Percentiles rank a stretch among this genome's conserved stretches.
phyloP scores from a whole-genome alignment of 2,113 vertebrate species.

The Proterorhinus semilunaris region DNA sequence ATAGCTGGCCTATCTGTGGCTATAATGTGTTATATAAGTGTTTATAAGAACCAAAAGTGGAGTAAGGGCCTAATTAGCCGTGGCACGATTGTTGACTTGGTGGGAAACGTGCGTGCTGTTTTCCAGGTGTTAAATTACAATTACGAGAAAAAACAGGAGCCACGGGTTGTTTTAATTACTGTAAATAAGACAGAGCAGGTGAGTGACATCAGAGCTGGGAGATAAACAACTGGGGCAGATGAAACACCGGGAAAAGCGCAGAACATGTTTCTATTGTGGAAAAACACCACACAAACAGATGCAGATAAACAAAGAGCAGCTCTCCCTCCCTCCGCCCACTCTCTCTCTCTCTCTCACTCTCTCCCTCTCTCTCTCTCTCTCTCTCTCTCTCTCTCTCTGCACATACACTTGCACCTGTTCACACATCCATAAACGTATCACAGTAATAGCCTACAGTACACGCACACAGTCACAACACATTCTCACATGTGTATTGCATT shows the following conservation, averaged over 20 bases:
- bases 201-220: neutral
- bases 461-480: conserved; percentile 16
- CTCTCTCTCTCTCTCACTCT: conserved; percentile 15
- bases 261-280: conserved; percentile 29
- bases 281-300: conserved; percentile 23
- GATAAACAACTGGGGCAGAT: conserved; percentile 6
- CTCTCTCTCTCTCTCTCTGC: conserved; percentile 1
- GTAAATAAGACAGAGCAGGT: neutral
- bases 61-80: no score
- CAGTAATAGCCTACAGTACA: neutral
- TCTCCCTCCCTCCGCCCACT: conserved; percentile 15
- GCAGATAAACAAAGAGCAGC: conserved; percentile 48
- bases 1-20: no score
- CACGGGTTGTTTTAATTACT: neutral
- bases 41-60: no score
- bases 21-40: no score
- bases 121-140: neutral
- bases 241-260: conserved; percentile 1
- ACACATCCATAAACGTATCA: conserved; percentile 10
- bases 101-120: neutral
- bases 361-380: conserved; percentile 14
- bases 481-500: conserved; percentile 25
- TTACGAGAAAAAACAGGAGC: neutral
- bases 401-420: conserved; percentile 30
- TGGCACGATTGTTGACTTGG: neutral